A percentile compares a stretch with the other conserved stretches of the same genome.
These are phyloP conservation scores for Cottus gobio DNA, from an alignment of 2,113 vertebrate species.

Conservation along the genomic window DNA sequence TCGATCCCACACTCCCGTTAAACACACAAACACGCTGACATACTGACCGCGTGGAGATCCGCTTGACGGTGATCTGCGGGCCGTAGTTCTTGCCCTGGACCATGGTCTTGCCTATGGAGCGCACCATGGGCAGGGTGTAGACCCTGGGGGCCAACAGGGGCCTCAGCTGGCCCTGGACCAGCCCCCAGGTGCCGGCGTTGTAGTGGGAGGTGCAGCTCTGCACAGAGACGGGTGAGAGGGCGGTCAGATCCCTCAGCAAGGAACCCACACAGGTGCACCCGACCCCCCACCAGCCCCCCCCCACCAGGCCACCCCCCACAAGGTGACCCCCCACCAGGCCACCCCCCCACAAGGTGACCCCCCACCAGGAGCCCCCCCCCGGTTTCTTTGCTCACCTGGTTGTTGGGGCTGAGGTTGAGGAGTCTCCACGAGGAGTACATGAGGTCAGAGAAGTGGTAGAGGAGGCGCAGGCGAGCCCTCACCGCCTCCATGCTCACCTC, in stretches of 20 bases:
- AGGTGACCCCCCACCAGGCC: too few species aligned
- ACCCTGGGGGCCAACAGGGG: slow-evolving; percentile 85
- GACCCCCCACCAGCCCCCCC: too few species aligned
- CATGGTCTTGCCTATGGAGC: slow-evolving; percentile 87
- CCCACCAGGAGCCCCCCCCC: too few species aligned
- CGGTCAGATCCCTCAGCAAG: too few species aligned
- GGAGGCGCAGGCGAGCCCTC: slow-evolving; percentile 81
- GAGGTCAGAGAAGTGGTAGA: slow-evolving; percentile 88
- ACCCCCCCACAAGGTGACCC: too few species aligned
- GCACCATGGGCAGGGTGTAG: slow-evolving; percentile 85
- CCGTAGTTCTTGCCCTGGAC: slow-evolving; percentile 88
- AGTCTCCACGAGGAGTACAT: slow-evolving; percentile 88
- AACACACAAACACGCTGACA: too few species aligned
- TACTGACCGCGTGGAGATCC: slow-evolving; percentile 84
- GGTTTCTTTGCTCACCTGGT: slow-evolving; percentile 71
- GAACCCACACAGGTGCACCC: too few species aligned
- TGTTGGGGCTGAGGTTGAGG: slow-evolving; percentile 84
- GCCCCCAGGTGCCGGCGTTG: slow-evolving; percentile 82
- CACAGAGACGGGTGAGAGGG: neutral
- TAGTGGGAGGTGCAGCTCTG: slow-evolving; percentile 84
- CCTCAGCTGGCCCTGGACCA: slow-evolving; percentile 85
- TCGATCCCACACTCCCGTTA: too few species aligned
- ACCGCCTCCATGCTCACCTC: slow-evolving; percentile 83
- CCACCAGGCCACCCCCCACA: too few species aligned
- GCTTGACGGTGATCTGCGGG: slow-evolving; percentile 86